These are phyloP conservation scores for Paedocypris micromegethes DNA, from an alignment of 2,797 vertebrate species.

Conservation along the genomic window DNA sequence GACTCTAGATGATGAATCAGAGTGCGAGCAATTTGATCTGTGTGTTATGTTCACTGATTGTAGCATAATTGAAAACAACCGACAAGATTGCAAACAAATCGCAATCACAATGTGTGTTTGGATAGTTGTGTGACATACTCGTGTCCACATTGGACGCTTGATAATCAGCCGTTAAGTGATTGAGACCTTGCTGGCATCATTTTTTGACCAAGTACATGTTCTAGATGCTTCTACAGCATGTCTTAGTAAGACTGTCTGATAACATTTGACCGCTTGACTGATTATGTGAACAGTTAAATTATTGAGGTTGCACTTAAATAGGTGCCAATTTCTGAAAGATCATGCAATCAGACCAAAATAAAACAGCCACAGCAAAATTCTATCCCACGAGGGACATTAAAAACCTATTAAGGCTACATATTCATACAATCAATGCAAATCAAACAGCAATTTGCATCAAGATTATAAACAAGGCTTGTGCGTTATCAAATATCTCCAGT, in stretches of 20 bases:
- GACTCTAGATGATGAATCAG: no score
- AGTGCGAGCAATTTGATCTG: no score
- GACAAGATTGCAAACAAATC: no score
- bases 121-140: no score
- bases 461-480: slow-evolving; percentile 16
- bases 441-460: slow-evolving; percentile 19
- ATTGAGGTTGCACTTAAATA: slow-evolving; percentile 39
- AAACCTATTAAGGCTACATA: slow-evolving; percentile 30
- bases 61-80: no score
- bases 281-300: slow-evolving; percentile 54
- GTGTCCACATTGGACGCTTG: slow-evolving; percentile 49
- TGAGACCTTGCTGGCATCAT: slow-evolving; percentile 58
- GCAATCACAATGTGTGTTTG: no score
- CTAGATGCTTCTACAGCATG: slow-evolving; percentile 52
- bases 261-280: slow-evolving; percentile 55
- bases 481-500: not conserved
- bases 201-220: slow-evolving; percentile 55
- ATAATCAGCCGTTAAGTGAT: slow-evolving; percentile 62
- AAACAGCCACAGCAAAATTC: slow-evolving; percentile 23
- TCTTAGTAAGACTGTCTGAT: slow-evolving; percentile 53
- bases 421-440: slow-evolving; percentile 34
- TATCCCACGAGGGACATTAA: slow-evolving; percentile 26
- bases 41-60: no score
- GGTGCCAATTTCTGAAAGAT: slow-evolving; percentile 11
- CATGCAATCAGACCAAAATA: slow-evolving; percentile 14